Base-by-base conservation (phyloP, 1,140 invertebrate genomes). In the Odontomachus brunneus region DNA sequence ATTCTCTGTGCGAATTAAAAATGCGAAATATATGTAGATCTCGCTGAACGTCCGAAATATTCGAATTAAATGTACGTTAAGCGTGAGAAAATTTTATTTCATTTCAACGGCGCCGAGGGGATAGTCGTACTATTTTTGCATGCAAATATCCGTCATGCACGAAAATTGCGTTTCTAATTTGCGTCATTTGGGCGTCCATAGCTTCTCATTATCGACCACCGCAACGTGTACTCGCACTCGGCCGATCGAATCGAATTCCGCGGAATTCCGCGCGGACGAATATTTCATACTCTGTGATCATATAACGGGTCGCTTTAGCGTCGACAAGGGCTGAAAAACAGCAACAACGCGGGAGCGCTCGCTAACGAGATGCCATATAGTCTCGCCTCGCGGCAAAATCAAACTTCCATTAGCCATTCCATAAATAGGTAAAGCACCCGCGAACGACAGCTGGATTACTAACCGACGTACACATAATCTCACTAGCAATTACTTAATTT, bases 151-250 rank as follows among this genome's bases (percentile, higher is more conserved):
- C 63, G 75, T 22, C 33, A 33, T 69, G 33, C 63, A 26, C 51
- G 75, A 80, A 71, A 80, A 80, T 80, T 80, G 51, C 38, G 51
- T 80, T 80, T 80, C 65, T 80, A 80, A 80, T 80, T 80, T 55
- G 51, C 75, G 51, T 80, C 75, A 80, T 80, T 80, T 80, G 65
- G 29, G n/a, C 65, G 33, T 44, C 65, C 75, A 71, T 80, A 80
- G 65, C 65, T 71, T 57, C 75, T 80, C 65, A 71, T 80, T 71
- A 80, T 80, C 65, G 75, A 71, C 49, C 29, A 66, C 55, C 73
- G 73, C 72, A 63, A 48, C 72, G 62, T 76, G 74, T 24, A 69
- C n/a, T 63, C 51, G 14, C 33, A 65, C 38, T 69, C 19, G 22
- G 51, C 33, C 75, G 75, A 80, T 69, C 51, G 75, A 69, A 78